Conservation (phyloP, 2,888 invertebrate genomes). For the Dolichomitus sp. region DNA sequence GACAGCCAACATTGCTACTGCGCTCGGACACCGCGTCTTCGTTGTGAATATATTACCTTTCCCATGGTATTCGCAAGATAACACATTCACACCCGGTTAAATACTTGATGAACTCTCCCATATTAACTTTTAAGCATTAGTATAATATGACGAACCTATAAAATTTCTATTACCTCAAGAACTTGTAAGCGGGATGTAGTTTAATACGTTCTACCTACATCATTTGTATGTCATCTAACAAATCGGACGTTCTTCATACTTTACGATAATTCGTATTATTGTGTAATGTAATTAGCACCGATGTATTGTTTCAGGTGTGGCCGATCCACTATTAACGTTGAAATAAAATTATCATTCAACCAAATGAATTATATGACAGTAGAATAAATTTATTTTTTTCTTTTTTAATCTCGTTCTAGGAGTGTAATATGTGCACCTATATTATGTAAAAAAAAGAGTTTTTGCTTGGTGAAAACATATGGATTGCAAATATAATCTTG, state of each 20-base stretch:
- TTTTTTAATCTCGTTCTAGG: background rate
- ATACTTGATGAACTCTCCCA: background rate
- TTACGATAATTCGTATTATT: background rate
- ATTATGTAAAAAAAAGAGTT: no score
- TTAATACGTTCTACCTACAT: background rate
- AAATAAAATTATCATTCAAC: no score
- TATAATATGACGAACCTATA: no score
- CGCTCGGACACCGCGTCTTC: background rate
- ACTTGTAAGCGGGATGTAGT: no score
- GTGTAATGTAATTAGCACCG: background rate
- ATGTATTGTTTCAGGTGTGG: background rate
- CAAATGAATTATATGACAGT: no score
- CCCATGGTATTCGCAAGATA: background rate
- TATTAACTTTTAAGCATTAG: background rate
- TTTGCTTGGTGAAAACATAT: no score
- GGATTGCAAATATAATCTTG: background rate
- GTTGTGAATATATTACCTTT: background rate
- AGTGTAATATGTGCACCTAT: background rate
- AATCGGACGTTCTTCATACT: background rate
- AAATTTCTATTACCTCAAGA: background rate
- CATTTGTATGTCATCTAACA: background rate
- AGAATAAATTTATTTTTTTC: background rate
- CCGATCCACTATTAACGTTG: background rate
- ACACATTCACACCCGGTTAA: background rate
- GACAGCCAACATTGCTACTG: conserved; percentile 17